phyloP scores from a whole-genome alignment of 2,113 vertebrate species.

The Nannospalax galili region DNA sequence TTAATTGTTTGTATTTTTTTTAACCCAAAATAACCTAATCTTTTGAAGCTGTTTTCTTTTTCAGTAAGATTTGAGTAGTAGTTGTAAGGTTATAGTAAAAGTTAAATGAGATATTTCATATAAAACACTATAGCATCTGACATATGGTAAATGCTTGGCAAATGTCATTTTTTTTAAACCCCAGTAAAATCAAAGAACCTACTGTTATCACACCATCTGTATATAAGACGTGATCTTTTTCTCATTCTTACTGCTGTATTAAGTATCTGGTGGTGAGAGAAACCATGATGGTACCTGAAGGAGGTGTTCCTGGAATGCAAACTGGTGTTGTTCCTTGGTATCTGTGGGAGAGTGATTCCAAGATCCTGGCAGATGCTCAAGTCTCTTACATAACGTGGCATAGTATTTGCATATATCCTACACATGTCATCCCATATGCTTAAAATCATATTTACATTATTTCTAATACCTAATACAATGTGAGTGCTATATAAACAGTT shows the following conservation, averaged over 20 bases:
- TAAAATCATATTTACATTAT: background rate
- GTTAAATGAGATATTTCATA: background rate
- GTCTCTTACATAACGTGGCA: background rate
- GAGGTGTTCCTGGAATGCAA: background rate
- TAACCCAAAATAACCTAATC: background rate
- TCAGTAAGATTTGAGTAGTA: background rate
- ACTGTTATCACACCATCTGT: background rate
- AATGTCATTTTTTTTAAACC: background rate
- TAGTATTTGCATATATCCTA: background rate
- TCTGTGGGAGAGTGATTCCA: background rate
- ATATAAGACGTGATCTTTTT: background rate
- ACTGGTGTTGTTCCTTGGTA: background rate
- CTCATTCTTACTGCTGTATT: background rate
- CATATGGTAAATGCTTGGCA: background rate
- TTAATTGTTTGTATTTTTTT: background rate
- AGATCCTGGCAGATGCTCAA: too few relatives aligned
- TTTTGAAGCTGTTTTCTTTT: background rate
- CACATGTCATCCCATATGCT: background rate
- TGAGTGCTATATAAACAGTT: background rate
- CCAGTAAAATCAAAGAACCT: background rate
- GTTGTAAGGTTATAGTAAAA: background rate
- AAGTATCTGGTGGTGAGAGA: background rate
- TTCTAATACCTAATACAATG: background rate
- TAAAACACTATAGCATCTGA: background rate
- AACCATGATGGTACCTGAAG: background rate